Evolutionary conservation across 2,888 invertebrate genomes (phyloP), one percentile per base, ranked within the genome.

Genomic region (Beris chalybata): DNA sequence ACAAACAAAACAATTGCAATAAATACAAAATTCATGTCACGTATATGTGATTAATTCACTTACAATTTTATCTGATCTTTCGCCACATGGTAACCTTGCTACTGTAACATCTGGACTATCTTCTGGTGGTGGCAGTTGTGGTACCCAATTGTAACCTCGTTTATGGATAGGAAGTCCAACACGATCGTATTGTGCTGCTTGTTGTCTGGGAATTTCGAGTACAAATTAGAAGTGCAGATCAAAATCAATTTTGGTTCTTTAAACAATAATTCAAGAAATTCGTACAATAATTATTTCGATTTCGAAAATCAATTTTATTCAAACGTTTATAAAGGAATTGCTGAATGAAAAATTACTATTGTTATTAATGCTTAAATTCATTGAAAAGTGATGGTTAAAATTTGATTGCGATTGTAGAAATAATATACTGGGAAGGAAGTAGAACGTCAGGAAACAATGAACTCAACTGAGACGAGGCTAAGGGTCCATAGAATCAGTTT

Each of bases 81-180:
- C 92, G 53, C 93, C 93, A 74, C 92, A 92, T 63, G 93, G 93
- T 76, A 93, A 83, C 70, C 93, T 82, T 38, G 92, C 93, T 74
- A 92, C 89, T 73, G 90, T 86, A 71, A 89, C 91, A 79, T 92
- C 93, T 2, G 92, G 92, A 77, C 91, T 90, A 81, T 93, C 92
- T 82, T 94, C 93, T 0, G 94, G 94, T 66, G 95, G 94, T 70
- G 94, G 94, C 67, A 94, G 93, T 79, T 94, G 92, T 74, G 93
- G 91, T 77, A 94, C 91, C 94, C 95, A 95, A 84, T 94, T 95
- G 83, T 95, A 95, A 80, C 93, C 93, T 72, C 95, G 84, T 83
- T 93, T 93, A 74, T 94, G 93, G 57, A 93, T 86, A 7, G 95
- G 95, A 74, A 95, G 86, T 72, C 94, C 94, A 86, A 93, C 92